Evolutionary conservation across 2,113 vertebrate species (phyloP).

Genomic region (Corvus cornix): DNA sequence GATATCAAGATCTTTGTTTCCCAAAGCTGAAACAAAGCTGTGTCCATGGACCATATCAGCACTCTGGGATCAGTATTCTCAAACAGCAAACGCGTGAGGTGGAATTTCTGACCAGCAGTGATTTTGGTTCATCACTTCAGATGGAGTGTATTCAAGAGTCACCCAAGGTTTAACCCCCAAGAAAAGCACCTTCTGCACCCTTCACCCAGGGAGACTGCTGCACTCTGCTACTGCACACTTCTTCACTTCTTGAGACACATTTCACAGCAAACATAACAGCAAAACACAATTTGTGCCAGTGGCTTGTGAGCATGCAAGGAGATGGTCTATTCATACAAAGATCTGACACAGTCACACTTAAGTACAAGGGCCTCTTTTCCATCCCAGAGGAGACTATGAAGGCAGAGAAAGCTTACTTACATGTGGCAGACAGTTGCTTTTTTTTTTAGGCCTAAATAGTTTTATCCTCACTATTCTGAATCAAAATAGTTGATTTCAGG

Average conservation of each 20-base stretch:
- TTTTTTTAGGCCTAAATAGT: not conserved
- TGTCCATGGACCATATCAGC: not conserved
- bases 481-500: not conserved
- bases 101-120: not conserved
- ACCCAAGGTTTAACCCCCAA: not conserved
- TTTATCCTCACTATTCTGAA: not conserved
- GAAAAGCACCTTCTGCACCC: not conserved
- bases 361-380: not conserved
- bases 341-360: not conserved
- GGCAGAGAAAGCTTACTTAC: not conserved
- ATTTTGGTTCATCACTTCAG: not conserved
- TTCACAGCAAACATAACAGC: not conserved
- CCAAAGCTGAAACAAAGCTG: not conserved
- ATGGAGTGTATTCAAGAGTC: not conserved
- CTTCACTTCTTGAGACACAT: not conserved
- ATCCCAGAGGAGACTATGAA: not conserved
- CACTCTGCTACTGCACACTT: not conserved
- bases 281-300: not conserved
- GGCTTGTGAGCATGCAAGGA: not conserved
- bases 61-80: not conserved
- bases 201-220: not conserved
- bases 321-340: not conserved
- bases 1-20: not conserved
- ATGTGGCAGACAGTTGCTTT: not conserved
- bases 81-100: rapidly evolving